Conservation (phyloP, 2,888 invertebrate genomes). For the Tetanocera ferruginea region DNA sequence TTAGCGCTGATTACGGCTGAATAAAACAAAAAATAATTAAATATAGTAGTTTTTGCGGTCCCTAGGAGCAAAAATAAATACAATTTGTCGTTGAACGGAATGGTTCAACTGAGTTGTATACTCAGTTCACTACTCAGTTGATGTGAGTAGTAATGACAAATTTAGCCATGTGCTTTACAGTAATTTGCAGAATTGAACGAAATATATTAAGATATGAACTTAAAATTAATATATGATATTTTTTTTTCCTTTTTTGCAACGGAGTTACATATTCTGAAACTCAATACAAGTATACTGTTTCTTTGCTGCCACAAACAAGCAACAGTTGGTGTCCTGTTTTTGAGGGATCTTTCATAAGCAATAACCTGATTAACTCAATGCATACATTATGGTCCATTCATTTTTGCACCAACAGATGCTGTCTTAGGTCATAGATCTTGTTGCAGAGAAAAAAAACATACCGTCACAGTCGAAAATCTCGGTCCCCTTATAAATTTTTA, state of each 20-base stretch:
- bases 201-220: background rate
- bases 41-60: background rate
- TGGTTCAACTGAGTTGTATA: no score
- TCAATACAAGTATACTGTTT: no score
- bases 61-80: no score
- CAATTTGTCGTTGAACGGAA: no score
- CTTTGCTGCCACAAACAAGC: background rate
- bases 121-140: no score
- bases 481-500: no score
- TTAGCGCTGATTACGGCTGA: background rate
- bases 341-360: background rate
- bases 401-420: conserved; percentile 10
- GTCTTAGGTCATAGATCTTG: background rate
- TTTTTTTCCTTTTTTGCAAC: background rate
- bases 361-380: conserved; percentile 4
- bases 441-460: no score
- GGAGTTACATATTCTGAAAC: no score
- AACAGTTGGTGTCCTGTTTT: background rate
- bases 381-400: background rate
- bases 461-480: no score
- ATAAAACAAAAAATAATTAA: background rate
- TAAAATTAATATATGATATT: background rate
- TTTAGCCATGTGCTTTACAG: no score
- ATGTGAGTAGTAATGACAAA: no score
- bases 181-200: no score